Conservation (phyloP, 1,140 invertebrate species). For the Cotesia chilonis region DNA sequence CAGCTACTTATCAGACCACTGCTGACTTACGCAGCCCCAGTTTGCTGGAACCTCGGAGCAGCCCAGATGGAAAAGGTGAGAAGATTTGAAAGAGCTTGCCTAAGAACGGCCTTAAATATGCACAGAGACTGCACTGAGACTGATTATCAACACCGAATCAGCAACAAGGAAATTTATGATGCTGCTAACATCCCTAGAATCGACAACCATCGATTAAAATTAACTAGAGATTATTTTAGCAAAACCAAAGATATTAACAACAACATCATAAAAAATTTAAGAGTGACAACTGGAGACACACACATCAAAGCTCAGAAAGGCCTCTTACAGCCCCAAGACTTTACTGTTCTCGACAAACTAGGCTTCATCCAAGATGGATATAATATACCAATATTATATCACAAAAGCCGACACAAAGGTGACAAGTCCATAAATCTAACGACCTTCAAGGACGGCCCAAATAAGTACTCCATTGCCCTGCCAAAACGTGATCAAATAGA, state of each 20-base stretch:
- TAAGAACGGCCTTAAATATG: not conserved
- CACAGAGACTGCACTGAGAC: not conserved
- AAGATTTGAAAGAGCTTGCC: not conserved
- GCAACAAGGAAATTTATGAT: constrained; percentile 27
- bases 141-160: not conserved
- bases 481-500: no score
- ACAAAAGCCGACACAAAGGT: not conserved
- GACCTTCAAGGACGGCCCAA: not conserved
- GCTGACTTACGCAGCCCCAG: constrained; percentile 5
- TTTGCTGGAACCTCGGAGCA: not conserved
- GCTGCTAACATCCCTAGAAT: constrained; percentile 23
- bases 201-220: constrained; percentile 22
- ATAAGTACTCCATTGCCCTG: no score
- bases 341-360: constrained; percentile 1
- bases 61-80: not conserved
- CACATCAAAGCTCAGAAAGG: not conserved
- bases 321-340: constrained; percentile 11
- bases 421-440: no score
- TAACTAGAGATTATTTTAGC: constrained; percentile 28
- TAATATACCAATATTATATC: constrained; percentile 24
- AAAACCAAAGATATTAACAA: not conserved
- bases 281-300: not conserved
- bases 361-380: constrained; percentile 15
- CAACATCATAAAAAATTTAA: not conserved
- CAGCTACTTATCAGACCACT: constrained; percentile 22